Evolutionary conservation across 2,888 invertebrate genomes (phyloP).

Genomic region (Helicoverpa assulta): DNA sequence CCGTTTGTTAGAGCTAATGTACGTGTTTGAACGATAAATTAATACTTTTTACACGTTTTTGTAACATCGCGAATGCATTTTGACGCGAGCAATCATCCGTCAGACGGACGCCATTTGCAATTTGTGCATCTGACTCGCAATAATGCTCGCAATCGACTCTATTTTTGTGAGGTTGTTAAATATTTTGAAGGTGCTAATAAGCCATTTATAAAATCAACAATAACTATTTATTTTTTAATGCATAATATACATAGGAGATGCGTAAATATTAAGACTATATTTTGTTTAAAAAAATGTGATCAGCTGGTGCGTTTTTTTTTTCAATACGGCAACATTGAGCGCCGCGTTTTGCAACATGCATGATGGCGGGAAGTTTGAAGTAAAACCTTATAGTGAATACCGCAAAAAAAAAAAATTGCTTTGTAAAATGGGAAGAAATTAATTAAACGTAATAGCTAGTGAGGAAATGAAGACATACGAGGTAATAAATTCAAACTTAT

Average conservation of each 20-base stretch:
- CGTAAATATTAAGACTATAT: neutral
- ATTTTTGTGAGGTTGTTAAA: slow-evolving; percentile 42
- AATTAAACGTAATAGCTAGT: too few relatives aligned
- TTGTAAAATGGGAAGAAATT: neutral
- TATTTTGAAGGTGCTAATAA: neutral
- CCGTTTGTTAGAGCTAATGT: slow-evolving; percentile 65
- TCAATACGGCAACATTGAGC: slow-evolving; percentile 30
- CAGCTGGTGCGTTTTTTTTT: slow-evolving; percentile 26
- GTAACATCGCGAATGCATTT: slow-evolving; percentile 80
- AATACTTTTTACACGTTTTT: slow-evolving; percentile 69
- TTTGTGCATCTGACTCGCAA: slow-evolving; percentile 57
- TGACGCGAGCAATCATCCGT: slow-evolving; percentile 80
- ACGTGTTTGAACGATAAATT: slow-evolving; percentile 60
- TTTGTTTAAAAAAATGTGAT: neutral
- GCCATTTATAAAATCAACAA: neutral
- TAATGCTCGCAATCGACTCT: slow-evolving; percentile 42
- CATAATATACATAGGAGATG: too few relatives aligned
- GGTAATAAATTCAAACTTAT: too few relatives aligned
- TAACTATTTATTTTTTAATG: too few relatives aligned
- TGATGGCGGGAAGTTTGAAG: slow-evolving; percentile 26
- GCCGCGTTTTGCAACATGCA: slow-evolving; percentile 22
- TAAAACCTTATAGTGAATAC: neutral
- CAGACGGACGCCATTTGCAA: slow-evolving; percentile 86
- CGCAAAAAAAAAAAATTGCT: too few relatives aligned
- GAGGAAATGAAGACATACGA: too few relatives aligned